Conservation (phyloP, 1,140 invertebrate species). For the Dendroctonus ponderosae region DNA sequence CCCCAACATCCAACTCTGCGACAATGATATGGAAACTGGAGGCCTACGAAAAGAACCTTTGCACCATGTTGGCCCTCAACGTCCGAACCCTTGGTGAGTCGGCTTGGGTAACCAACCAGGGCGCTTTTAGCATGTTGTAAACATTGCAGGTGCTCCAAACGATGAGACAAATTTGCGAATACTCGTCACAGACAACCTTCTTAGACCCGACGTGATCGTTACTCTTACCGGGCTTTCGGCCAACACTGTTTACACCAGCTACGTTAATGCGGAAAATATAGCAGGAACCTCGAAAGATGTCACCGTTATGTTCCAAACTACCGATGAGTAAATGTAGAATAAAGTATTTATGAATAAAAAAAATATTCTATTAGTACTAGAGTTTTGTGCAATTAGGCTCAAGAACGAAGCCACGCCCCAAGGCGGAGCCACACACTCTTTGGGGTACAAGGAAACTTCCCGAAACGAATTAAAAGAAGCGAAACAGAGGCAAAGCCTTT, state of each 20-base stretch:
- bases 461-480: no score
- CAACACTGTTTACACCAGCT: slow-evolving; percentile 9
- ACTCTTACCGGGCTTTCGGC: background rate
- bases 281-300: slow-evolving; percentile 14
- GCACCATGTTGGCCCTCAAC: background rate
- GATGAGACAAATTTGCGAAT: background rate
- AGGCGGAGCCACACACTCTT: no score
- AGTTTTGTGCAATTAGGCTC: no score
- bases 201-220: background rate
- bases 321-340: background rate
- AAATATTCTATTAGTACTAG: no score
- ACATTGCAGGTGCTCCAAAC: background rate
- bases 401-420: no score
- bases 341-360: no score
- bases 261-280: background rate
- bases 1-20: background rate
- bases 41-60: slow-evolving; percentile 4
- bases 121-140: background rate
- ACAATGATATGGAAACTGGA: slow-evolving; percentile 7
- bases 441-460: no score
- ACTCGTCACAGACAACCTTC: background rate
- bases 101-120: background rate
- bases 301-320: slow-evolving; percentile 4
- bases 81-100: background rate
- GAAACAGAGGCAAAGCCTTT: no score